Base-by-base conservation (phyloP, 2,797 vertebrate genomes). In the Helostoma temminkii region DNA sequence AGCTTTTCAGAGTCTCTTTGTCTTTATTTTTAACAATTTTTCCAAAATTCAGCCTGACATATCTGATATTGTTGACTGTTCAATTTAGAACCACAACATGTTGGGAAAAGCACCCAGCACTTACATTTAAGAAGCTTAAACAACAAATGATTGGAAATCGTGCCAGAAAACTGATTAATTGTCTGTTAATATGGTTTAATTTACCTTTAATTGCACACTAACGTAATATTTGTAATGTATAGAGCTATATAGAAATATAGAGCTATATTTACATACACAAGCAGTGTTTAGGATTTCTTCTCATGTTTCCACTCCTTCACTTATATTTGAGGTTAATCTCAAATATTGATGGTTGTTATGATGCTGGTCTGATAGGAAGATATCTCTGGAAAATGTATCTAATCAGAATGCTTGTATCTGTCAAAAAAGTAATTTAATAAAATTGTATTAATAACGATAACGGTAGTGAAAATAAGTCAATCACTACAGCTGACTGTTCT, bases 381-480 rank as follows among this genome's bases (percentile, higher is more conserved):
- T 15, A 43, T 63, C n/a, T 54, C 46, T 36, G 12, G 14, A 30
- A 19, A 64, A 39, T 5, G 72, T 68, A 66, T 77, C 24, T 59
- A 52, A 77, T 73, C 62, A 49, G 53, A 67, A 76, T 19, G 26
- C 19, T 61, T 80, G 41, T 41, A 56, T 58, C 78, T 77, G 65
- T 81, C 76, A 80, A 77, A 79, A 65, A 80, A 59, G 26, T 12
- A 59, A 49, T 81, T 71, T 74, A 60, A 83, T 83, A 24, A 77
- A 78, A 88, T 55, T 48, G 71, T 71, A 74, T 71, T 56, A 30
- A 30, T 19, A 61, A 74, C 47, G 74, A 79, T 66, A 71, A 64
- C 41, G 55, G 30, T 41, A 68, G 50, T 67, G 76, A 81, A 76
- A 86, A 82, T 79, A 79, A 81, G 85, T 73, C 61, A 76, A 46